Evolutionary conservation across 2,797 vertebrate genomes (phyloP).

Genomic region (Brotula barbata): DNA sequence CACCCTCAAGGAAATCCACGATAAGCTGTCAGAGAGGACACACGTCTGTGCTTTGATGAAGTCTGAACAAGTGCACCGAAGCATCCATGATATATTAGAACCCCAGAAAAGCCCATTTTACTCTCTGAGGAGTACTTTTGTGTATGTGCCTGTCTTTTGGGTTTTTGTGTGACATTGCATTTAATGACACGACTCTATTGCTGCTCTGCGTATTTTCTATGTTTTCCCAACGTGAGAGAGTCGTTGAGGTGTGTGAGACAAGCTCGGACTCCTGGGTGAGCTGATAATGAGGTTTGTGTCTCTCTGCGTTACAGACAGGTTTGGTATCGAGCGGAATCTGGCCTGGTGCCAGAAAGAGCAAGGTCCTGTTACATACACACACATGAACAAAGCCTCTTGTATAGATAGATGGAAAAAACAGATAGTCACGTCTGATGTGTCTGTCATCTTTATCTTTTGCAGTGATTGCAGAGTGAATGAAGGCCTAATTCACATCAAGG

Average conservation of each 20-base stretch:
- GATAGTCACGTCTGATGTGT: neutral
- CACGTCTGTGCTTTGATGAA: slow-evolving; percentile 10
- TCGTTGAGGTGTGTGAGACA: slow-evolving; percentile 25
- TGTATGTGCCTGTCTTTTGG: neutral
- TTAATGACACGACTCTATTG: neutral
- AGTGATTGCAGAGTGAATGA: neutral
- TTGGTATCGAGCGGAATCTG: slow-evolving; percentile 47
- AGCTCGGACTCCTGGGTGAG: slow-evolving; percentile 20
- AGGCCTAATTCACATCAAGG: no score
- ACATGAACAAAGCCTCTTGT: neutral
- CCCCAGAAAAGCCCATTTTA: slow-evolving; percentile 21
- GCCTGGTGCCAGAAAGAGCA: slow-evolving; percentile 27
- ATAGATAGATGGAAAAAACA: slow-evolving; percentile 1
- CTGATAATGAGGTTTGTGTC: slow-evolving; percentile 31
- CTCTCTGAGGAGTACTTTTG: neutral
- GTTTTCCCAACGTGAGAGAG: neutral
- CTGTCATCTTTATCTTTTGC: neutral
- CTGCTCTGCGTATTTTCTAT: neutral
- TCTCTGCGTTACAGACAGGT: slow-evolving; percentile 22
- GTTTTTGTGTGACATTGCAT: neutral
- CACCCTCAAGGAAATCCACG: neutral
- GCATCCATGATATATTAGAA: slow-evolving; percentile 30
- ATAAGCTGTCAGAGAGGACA: slow-evolving; percentile 23
- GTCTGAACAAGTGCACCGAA: slow-evolving; percentile 23
- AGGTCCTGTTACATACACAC: slow-evolving; percentile 31